phyloP scores from a whole-genome alignment of 2,797 vertebrate species.

The Rhodeus uyekii region DNA sequence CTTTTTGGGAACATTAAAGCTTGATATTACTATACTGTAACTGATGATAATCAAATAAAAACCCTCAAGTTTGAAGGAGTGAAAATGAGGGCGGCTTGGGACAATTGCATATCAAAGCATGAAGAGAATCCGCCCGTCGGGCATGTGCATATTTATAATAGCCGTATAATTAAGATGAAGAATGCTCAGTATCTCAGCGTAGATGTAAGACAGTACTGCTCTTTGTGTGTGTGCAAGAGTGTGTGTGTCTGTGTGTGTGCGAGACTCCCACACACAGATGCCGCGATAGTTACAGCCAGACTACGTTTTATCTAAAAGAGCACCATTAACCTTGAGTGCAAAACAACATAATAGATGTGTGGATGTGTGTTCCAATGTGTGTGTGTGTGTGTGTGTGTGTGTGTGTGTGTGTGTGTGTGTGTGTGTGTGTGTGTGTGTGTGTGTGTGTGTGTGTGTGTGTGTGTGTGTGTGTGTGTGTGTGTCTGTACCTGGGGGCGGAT shows the following conservation, averaged over 20 bases:
- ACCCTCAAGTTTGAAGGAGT: conserved; percentile 44
- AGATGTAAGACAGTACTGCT: conserved; percentile 5
- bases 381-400: conserved; percentile 39
- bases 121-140: conserved; percentile 41
- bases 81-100: conserved; percentile 1
- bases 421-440: conserved; percentile 39
- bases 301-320: conserved; percentile 46
- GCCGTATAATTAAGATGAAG: conserved; percentile 30
- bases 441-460: conserved; percentile 37
- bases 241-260: conserved; percentile 46
- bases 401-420: conserved; percentile 36
- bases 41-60: conserved; percentile 12
- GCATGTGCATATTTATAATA: conserved; percentile 55
- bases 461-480: conserved; percentile 41
- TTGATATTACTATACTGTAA: not conserved
- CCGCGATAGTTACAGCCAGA: conserved; percentile 32
- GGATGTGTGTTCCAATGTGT: conserved; percentile 39
- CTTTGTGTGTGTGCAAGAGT: conserved; percentile 45
- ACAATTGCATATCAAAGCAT: conserved; percentile 39
- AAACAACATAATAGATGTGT: conserved; percentile 60
- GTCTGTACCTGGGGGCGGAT: conserved; percentile 92
- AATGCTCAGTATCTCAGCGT: conserved; percentile 17
- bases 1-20: not conserved
- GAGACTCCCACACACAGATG: conserved; percentile 44
- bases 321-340: conserved; percentile 46